Evolutionary conservation across 2,888 invertebrate species (phyloP), one percentile per base, ranked within the genome.

Genomic region (Germaria angustata): DNA sequence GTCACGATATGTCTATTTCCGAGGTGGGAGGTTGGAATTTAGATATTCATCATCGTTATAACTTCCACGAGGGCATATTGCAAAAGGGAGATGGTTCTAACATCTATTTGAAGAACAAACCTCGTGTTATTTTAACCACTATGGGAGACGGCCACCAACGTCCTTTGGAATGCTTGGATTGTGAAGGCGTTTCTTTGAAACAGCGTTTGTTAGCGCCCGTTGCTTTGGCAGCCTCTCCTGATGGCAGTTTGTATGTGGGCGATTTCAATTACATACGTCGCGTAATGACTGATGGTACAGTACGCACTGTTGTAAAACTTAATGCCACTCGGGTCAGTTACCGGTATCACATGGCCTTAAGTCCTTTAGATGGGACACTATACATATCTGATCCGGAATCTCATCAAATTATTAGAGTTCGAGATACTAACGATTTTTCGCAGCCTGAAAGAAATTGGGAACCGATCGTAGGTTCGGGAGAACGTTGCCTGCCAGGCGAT

Each of bases 11-110:
- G 96, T 96, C 96, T 80, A 98, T 98, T 61, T 98, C 98, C 0
- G 98, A 98, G 91, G 96, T 98, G 44, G 99, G 98, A 0, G 98
- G 98, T 13, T 99, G 99, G 99, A 98, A 99, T 91, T 92, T 99
- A 86, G 98, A 99, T 90, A 97, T 99, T 84, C 99, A 99, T 92
- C 99, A 99, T 89, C 94, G 98, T 86, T 98, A 99, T 91, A 99
- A 99, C 91, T 98, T 97, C 93, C 98, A 99, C 89, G 98, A 99
- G 93, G 99, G 98, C 34, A 98, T 99, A 82, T 92, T 99, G 0
- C 98, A 99, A 92, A 98, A 98, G 90, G 99, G 99, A 32, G 99
- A 99, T 88, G 99, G 99, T 11, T 96, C 98, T 0, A 98, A 98
- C 87, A 96, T 98, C 80, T 98, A 98, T 90, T 92, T 99, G 87